phyloP scores from a whole-genome alignment of 2,797 vertebrate species.

The Malurus splendens region DNA sequence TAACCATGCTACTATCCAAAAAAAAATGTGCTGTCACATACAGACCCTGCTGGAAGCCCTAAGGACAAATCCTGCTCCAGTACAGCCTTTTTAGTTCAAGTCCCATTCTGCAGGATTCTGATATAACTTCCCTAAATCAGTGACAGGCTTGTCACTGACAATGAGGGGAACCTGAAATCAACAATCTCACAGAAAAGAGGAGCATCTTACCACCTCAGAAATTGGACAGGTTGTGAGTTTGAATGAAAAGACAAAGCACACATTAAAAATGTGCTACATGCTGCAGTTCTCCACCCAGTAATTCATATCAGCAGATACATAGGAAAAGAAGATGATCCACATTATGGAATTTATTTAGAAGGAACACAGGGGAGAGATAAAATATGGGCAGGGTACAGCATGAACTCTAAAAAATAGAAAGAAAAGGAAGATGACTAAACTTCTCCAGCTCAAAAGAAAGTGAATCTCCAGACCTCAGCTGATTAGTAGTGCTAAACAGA shows the following conservation, averaged over 20 bases:
- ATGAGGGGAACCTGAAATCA: background rate
- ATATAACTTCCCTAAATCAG: background rate
- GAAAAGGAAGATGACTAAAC: background rate
- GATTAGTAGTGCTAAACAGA: background rate
- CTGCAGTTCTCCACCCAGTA: background rate
- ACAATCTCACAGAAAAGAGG: background rate
- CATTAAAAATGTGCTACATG: background rate
- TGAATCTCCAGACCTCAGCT: background rate
- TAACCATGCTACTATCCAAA: background rate
- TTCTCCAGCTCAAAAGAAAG: background rate
- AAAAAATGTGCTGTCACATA: background rate
- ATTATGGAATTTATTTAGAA: background rate
- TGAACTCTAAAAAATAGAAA: background rate
- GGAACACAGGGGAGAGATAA: background rate
- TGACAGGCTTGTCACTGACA: background rate
- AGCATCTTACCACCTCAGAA: background rate
- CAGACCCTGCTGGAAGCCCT: background rate
- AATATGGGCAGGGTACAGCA: background rate
- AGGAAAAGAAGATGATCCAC: background rate
- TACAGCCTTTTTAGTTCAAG: background rate
- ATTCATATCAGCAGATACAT: background rate
- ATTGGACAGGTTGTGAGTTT: background rate
- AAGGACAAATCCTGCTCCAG: background rate
- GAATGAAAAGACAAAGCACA: background rate
- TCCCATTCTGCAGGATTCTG: background rate